These are phyloP conservation scores for Pyrrhia umbra DNA, from an alignment of 2,888 invertebrate species.

Conservation along the genomic window DNA sequence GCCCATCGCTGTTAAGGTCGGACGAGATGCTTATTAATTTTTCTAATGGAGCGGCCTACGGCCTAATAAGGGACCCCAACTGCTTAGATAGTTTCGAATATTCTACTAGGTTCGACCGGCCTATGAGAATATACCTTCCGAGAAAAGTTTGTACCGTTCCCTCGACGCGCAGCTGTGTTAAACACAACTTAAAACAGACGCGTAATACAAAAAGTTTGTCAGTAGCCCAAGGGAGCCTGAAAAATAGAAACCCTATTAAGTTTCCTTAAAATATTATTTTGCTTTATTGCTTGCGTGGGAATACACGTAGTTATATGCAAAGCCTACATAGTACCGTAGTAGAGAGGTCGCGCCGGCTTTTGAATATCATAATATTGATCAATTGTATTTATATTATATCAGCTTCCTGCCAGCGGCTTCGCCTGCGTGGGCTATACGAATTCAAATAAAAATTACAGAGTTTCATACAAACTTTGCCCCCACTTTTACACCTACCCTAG, in stretches of 20 bases:
- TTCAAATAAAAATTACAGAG: too few relatives aligned
- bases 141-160: constrained; percentile 82
- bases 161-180: constrained; percentile 73
- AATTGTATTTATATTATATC: too few relatives aligned
- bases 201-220: constrained; percentile 77
- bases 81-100: constrained; percentile 22
- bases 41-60: constrained; percentile 75
- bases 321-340: constrained; percentile 6
- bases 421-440: too few relatives aligned
- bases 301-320: constrained; percentile 28
- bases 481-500: too few relatives aligned
- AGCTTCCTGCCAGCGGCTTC: too few relatives aligned
- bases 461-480: too few relatives aligned
- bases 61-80: constrained; percentile 71
- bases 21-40: constrained; percentile 77
- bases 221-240: constrained; percentile 64
- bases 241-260: constrained; percentile 60
- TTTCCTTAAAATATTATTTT: constrained; percentile 59
- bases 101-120: constrained; percentile 54
- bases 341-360: not conserved
- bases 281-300: constrained; percentile 58
- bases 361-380: too few relatives aligned
- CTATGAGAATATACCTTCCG: constrained; percentile 73
- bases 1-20: constrained; percentile 57
- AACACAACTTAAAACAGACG: constrained; percentile 75